These are phyloP conservation scores for Rhinogobio ventralis DNA, from an alignment of 2,797 vertebrate genomes.

Conservation along the genomic window DNA sequence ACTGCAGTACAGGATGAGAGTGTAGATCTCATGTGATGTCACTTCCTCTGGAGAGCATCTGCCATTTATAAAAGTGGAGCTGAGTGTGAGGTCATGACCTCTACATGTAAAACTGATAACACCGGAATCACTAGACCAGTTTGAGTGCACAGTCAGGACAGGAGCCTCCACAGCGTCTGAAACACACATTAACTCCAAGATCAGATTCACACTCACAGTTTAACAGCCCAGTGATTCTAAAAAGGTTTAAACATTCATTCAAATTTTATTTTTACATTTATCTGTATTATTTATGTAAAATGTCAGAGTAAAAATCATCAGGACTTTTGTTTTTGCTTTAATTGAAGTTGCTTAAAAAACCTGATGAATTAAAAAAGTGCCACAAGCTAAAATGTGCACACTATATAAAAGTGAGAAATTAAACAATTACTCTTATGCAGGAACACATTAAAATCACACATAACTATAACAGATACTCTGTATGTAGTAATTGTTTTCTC, in stretches of 20 bases:
- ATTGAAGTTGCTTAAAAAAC: neutral
- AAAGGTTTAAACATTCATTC: neutral
- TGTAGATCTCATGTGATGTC: neutral
- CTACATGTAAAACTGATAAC: constrained; percentile 14
- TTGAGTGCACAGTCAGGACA: neutral
- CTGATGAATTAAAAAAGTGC: neutral
- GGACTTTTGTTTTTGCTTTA: neutral
- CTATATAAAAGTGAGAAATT: neutral
- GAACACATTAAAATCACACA: neutral
- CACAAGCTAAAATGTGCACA: neutral
- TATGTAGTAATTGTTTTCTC: neutral
- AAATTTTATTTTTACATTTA: neutral
- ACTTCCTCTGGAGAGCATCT: constrained; percentile 29
- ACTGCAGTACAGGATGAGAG: neutral
- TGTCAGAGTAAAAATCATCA: neutral
- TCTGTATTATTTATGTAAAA: neutral
- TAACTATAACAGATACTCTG: constrained; percentile 41
- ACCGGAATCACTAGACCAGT: neutral
- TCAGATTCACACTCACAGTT: neutral
- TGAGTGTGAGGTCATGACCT: constrained; percentile 19
- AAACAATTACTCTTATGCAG: neutral
- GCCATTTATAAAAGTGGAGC: constrained; percentile 10
- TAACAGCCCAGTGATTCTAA: neutral
- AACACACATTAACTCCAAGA: neutral
- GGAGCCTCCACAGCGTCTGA: constrained; percentile 41